These are phyloP conservation scores for Eonycteris spelaea DNA, from an alignment of 2,113 vertebrate genomes.

Conservation along the genomic window DNA sequence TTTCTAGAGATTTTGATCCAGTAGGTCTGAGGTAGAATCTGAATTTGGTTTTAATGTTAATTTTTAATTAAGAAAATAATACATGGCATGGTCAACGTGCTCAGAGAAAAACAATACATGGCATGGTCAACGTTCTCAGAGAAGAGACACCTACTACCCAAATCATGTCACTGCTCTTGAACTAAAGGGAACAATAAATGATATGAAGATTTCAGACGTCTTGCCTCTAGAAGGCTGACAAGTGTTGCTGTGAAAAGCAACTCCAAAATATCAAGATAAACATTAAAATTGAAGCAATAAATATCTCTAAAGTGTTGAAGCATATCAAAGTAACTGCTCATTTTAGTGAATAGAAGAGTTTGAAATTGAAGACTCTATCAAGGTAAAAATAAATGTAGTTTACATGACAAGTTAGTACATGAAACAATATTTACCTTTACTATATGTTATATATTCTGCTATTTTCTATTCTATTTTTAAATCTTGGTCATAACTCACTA, in stretches of 20 bases:
- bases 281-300: not conserved
- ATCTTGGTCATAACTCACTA: not conserved
- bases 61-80: not conserved
- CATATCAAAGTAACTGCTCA: not conserved
- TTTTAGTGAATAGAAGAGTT: not conserved
- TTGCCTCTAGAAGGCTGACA: not conserved
- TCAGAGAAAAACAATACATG: not conserved
- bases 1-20: not conserved
- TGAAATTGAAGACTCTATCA: not conserved
- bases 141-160: not conserved
- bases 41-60: not conserved
- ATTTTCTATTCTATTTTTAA: not conserved
- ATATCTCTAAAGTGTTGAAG: not conserved
- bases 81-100: not conserved
- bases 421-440: not conserved
- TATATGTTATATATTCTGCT: not conserved
- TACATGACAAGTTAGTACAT: not conserved
- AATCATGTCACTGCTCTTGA: not conserved
- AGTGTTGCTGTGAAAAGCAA: not conserved
- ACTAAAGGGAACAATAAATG: not conserved
- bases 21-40: not conserved
- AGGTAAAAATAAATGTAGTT: not conserved
- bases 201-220: not conserved
- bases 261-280: not conserved
- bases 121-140: not conserved